Evolutionary conservation across 1,140 invertebrate genomes (phyloP), one percentile per base, ranked within the genome.

Genomic region (Lerema accius): DNA sequence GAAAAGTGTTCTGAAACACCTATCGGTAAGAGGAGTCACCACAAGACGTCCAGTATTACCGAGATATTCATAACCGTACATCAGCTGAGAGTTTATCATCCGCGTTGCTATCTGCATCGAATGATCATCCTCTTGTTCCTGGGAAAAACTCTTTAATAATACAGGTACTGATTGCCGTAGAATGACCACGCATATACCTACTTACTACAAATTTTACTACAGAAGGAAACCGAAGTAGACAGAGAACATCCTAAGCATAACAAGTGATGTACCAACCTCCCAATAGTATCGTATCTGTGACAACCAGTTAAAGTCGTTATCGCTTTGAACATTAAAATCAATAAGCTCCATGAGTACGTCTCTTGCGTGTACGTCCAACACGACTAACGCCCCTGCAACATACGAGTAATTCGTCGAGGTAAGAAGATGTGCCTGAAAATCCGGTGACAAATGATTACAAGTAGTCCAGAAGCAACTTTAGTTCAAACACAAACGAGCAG

Each of bases 61-160:
- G 6, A 99, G 93, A 83, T 99, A 99, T 84, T 99, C 98, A 84
- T 99, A 99, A 1, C 97, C 98, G 88, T 99, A 99, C 69, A 94
- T 93, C 49, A 99, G 91, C 63, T 94, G 94, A 0, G 97, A 96
- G 80, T 98, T 99, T 49, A 99, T 98, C 97, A 99, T 99, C 58
- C 95, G 92, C 0, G 97, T 97, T 11, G 94, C 92, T 72, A 98
- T 91, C 63, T 91, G 86, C 82, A 79, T 80, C 3, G 65, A 73
- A 3, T 69, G 65, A 62, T 78, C 74, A 28, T 87, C 80, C 40
- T 91, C 87, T 86, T 91, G 82, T 48, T 70, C 55, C 86, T 91
- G 32, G 5, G 42, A 14, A 32, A 32, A 28, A 63, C 15, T 67
- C 17, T 15, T 48, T n/a, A n/a, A n/a, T n/a, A n/a, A n/a, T n/a